A percentile compares a stretch with the other conserved stretches of the same genome.
phyloP scores from a whole-genome alignment of 1,140 invertebrate species.

The Magallana ariakensis region DNA sequence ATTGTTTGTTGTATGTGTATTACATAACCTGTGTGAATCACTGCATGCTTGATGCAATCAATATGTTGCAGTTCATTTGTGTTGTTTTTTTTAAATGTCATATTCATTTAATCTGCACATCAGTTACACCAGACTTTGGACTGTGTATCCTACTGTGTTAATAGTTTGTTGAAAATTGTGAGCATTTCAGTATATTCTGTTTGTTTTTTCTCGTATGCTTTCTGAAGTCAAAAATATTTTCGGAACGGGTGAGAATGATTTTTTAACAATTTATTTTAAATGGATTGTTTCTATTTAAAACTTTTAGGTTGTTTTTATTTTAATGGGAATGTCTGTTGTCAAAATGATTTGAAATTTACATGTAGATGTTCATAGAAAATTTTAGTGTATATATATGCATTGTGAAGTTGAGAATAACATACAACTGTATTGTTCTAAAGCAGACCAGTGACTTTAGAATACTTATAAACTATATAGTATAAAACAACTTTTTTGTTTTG shows the following conservation, averaged over 20 bases:
- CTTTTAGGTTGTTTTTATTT: background rate
- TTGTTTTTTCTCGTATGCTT: constrained; percentile 17
- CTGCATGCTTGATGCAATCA: background rate
- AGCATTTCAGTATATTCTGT: constrained; percentile 15
- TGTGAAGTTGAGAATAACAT: no score
- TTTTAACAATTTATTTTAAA: background rate
- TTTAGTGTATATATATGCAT: no score
- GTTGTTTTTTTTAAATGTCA: background rate
- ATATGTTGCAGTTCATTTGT: background rate
- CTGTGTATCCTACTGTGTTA: background rate
- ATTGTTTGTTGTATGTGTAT: background rate
- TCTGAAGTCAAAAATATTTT: constrained; percentile 34
- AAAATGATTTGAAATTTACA: no score
- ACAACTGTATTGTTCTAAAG: no score
- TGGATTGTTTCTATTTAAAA: constrained; percentile 28
- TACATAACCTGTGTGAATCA: background rate
- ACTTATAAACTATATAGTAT: no score
- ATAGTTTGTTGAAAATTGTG: background rate
- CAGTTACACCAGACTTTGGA: background rate
- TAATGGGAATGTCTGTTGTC: background rate
- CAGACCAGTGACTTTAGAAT: no score
- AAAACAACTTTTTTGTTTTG: background rate
- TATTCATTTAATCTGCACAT: background rate
- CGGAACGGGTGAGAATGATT: background rate
- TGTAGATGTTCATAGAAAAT: no score